These are phyloP conservation scores for Antennarius maculatus DNA, from an alignment of 2,797 vertebrate species.

Conservation along the genomic window DNA sequence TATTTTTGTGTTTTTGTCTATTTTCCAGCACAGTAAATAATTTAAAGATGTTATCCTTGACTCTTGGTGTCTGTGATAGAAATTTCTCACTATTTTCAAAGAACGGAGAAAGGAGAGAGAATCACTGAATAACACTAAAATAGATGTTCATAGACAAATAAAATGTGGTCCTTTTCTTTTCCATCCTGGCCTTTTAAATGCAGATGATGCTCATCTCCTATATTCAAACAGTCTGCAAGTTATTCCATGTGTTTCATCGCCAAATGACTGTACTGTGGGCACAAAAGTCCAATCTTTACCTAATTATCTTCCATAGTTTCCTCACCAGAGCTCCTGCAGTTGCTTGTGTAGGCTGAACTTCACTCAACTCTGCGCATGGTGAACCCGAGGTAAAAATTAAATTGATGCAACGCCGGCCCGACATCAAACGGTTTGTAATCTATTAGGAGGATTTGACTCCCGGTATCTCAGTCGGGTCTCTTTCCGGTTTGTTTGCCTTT, in stretches of 20 bases:
- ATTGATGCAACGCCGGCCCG: slow-evolving; percentile 17
- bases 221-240: background rate
- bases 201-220: slow-evolving; percentile 1
- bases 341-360: background rate
- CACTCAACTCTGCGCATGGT: background rate
- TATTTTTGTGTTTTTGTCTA: background rate
- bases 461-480: slow-evolving; percentile 21
- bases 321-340: background rate
- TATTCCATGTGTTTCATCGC: slow-evolving; percentile 2
- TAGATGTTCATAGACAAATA: background rate
- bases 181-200: background rate
- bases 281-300: slow-evolving; percentile 21
- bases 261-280: slow-evolving; percentile 4
- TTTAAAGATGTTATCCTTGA: no score
- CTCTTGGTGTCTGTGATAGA: background rate
- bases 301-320: slow-evolving; percentile 24
- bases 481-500: slow-evolving; percentile 30
- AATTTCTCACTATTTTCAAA: background rate
- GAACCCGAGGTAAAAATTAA: background rate
- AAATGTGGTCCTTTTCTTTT: background rate
- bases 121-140: background rate
- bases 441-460: slow-evolving; percentile 40
- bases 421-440: slow-evolving; percentile 12
- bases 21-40: background rate
- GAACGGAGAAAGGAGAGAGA: background rate